These are phyloP conservation scores for Bursaphelenchus okinawaensis DNA, from an alignment of 2,888 invertebrate genomes.

Conservation along the genomic window DNA sequence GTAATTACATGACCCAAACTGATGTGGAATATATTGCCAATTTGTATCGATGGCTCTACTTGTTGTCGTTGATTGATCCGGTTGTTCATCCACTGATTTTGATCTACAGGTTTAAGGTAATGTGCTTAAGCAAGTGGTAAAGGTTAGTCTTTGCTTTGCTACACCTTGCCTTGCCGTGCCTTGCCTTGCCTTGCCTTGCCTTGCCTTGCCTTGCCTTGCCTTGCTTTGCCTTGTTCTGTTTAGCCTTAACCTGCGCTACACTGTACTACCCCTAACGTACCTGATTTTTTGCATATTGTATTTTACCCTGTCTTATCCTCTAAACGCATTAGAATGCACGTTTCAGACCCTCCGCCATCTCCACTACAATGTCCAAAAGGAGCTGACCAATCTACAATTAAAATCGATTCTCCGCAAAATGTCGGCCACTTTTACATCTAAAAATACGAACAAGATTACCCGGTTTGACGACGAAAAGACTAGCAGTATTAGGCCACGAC, in stretches of 20 bases:
- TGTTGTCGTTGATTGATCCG: conserved; percentile 10
- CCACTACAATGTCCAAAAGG: not conserved
- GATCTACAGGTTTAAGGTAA: conserved; percentile 8
- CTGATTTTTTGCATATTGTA: not conserved
- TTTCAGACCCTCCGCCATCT: not conserved
- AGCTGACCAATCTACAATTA: not conserved
- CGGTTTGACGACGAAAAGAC: not conserved
- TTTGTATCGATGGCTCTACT: conserved; percentile 12
- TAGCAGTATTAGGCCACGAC: not conserved
- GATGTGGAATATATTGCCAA: not conserved
- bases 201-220: too few species aligned
- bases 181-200: too few species aligned
- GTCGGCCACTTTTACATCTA: not conserved
- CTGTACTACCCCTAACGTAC: too few species aligned
- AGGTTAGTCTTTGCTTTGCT: too few species aligned
- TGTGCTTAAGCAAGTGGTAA: not conserved
- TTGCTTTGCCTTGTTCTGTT: too few species aligned
- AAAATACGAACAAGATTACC: not conserved
- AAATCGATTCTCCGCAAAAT: not conserved
- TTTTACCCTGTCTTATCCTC: too few species aligned
- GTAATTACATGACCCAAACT: not conserved
- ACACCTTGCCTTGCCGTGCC: too few species aligned
- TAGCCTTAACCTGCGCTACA: too few species aligned
- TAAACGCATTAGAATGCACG: too few species aligned
- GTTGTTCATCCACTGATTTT: conserved; percentile 14